Evolutionary conservation across 2,113 vertebrate genomes (phyloP).

Genomic region (Podarcis cretensis): DNA sequence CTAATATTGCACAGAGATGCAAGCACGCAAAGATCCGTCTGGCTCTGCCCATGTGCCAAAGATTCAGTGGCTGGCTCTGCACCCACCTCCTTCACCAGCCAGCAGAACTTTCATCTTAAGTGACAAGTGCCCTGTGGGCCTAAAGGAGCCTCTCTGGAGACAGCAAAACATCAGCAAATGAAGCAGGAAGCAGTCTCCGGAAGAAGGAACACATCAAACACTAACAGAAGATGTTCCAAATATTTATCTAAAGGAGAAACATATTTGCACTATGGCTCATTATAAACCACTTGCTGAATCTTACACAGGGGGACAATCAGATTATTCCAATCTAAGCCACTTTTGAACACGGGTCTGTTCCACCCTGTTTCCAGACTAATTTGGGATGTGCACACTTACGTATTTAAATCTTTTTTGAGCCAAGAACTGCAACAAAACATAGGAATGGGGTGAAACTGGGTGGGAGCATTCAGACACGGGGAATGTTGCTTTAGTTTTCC

Average conservation of each 20-base stretch:
- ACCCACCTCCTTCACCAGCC: background rate
- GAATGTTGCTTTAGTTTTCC: too few relatives aligned
- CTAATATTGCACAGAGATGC: background rate
- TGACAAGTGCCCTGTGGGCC: background rate
- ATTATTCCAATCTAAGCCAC: background rate
- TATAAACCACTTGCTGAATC: background rate
- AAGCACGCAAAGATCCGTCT: background rate
- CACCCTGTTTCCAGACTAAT: too few relatives aligned
- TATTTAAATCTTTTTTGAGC: too few relatives aligned
- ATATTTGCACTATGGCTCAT: background rate
- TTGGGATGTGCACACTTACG: too few relatives aligned
- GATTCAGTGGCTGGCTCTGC: background rate
- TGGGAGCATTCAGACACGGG: too few relatives aligned
- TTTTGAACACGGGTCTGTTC: too few relatives aligned
- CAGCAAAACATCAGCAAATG: background rate
- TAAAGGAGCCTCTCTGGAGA: background rate
- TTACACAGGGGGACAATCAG: background rate
- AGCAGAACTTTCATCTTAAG: background rate
- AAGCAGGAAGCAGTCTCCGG: background rate
- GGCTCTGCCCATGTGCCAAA: background rate
- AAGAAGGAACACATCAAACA: background rate
- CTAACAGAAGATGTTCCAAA: background rate
- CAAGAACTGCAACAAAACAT: too few relatives aligned
- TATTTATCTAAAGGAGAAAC: background rate
- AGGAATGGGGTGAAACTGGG: too few relatives aligned